phyloP scores from a whole-genome alignment of 2,888 invertebrate genomes.

The Xanthorhoe spadicearia region DNA sequence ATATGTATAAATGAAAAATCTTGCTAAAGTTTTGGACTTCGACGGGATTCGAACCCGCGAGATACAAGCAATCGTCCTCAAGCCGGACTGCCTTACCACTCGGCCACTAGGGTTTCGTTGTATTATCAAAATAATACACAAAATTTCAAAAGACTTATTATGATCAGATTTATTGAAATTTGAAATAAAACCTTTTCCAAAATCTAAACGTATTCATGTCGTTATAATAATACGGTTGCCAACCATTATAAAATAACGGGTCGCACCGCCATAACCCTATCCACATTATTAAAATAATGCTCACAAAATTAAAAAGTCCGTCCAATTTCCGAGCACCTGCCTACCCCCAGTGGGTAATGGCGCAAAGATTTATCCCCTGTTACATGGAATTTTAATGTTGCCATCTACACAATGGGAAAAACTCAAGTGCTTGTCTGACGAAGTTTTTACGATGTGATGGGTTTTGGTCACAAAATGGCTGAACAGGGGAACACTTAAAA shows the following conservation, averaged over 20 bases:
- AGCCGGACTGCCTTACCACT: too few species aligned
- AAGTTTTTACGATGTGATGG: conserved; percentile 29
- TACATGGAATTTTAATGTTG: conserved; percentile 71
- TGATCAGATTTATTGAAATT: neutral
- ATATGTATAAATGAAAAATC: conserved; percentile 8
- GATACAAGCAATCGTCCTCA: too few species aligned
- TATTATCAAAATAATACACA: too few species aligned
- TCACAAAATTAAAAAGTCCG: conserved; percentile 69
- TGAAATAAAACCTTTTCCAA: neutral
- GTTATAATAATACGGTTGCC: conserved; percentile 17
- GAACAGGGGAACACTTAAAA: conserved; percentile 22
- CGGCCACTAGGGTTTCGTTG: too few species aligned
- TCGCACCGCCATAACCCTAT: conserved; percentile 13
- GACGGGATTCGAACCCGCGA: too few species aligned
- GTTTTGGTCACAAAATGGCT: conserved; percentile 27
- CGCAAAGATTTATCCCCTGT: conserved; percentile 70
- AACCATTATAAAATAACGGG: too few species aligned
- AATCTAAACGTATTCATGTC: neutral
- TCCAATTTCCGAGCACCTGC: conserved; percentile 72
- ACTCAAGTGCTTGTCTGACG: conserved; percentile 19
- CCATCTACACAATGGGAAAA: conserved; percentile 38
- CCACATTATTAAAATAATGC: conserved; percentile 60
- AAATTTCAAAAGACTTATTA: neutral
- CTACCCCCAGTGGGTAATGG: conserved; percentile 62
- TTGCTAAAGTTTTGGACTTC: too few species aligned